These are phyloP conservation scores for Microhierax caerulescens DNA, from an alignment of 2,797 vertebrate genomes.

Conservation along the genomic window DNA sequence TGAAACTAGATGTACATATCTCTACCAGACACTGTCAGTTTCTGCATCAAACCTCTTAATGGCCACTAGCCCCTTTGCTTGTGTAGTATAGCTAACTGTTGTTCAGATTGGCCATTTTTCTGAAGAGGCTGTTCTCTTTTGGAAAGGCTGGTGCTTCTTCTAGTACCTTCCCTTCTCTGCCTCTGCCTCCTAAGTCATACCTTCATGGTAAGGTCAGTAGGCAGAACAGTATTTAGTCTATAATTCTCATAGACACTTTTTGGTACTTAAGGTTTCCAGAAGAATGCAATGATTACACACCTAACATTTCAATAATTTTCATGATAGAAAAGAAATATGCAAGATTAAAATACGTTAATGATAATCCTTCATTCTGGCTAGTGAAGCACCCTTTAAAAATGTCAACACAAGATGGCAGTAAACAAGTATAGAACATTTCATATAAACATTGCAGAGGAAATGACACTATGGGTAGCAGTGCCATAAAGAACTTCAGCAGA, in stretches of 20 bases:
- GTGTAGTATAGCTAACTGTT: background rate
- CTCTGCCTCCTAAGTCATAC: background rate
- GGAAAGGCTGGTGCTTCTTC: background rate
- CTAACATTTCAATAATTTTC: background rate
- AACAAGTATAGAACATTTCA: slow-evolving; percentile 64
- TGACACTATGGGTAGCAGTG: background rate
- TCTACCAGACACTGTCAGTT: background rate
- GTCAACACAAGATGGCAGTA: slow-evolving; percentile 77
- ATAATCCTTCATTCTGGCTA: background rate
- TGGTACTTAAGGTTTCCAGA: background rate
- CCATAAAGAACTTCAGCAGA: background rate
- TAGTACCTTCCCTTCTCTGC: background rate
- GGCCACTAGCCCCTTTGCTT: background rate
- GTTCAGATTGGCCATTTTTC: background rate
- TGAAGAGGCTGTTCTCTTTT: background rate
- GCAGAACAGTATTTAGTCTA: background rate
- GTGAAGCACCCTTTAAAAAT: slow-evolving; percentile 49
- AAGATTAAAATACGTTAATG: background rate
- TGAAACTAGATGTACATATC: background rate
- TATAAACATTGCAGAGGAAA: background rate
- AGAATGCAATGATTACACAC: background rate
- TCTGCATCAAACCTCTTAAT: background rate
- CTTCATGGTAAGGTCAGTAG: background rate
- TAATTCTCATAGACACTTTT: background rate
- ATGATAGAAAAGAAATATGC: background rate